Evolutionary conservation across 2,888 invertebrate species (phyloP).

Genomic region (Cephus pygmeus): DNA sequence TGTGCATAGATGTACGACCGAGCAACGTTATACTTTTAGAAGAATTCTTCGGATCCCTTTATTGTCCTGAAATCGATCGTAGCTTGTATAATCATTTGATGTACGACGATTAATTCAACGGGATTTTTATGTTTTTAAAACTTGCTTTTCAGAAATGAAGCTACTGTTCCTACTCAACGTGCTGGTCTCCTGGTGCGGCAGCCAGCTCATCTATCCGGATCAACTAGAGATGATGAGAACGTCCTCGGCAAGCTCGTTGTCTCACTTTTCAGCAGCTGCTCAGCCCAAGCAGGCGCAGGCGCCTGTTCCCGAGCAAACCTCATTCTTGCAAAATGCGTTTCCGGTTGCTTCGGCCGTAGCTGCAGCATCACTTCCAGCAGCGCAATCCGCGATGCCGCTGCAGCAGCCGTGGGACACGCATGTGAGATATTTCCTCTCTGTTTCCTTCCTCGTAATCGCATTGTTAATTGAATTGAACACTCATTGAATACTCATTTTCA

Average conservation of each 20-base stretch:
- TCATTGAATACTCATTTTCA: neutral
- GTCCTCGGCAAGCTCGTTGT: constrained; percentile 7
- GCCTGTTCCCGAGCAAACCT: neutral
- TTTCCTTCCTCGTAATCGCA: neutral
- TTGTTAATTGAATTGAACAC: too few relatives aligned
- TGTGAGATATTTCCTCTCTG: constrained; percentile 22
- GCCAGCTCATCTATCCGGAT: constrained; percentile 44
- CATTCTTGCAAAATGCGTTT: too few relatives aligned
- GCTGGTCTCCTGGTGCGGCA: constrained; percentile 24
- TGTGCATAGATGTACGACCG: too few relatives aligned
- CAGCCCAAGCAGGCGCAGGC: neutral
- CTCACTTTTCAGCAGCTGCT: neutral
- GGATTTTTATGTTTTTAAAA: too few relatives aligned
- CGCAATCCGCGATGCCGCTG: neutral
- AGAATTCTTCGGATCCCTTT: too few relatives aligned
- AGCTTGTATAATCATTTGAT: too few relatives aligned
- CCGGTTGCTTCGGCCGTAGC: neutral
- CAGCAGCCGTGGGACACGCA: constrained; percentile 28
- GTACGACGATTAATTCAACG: too few relatives aligned
- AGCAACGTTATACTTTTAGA: too few relatives aligned
- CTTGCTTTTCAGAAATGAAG: too few relatives aligned
- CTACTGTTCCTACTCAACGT: constrained; percentile 18
- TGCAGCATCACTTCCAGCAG: neutral
- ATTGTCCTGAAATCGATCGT: too few relatives aligned
- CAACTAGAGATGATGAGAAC: constrained; percentile 23